Evolutionary conservation across 2,797 vertebrate species (phyloP).

Genomic region (Trematomus bernacchii): DNA sequence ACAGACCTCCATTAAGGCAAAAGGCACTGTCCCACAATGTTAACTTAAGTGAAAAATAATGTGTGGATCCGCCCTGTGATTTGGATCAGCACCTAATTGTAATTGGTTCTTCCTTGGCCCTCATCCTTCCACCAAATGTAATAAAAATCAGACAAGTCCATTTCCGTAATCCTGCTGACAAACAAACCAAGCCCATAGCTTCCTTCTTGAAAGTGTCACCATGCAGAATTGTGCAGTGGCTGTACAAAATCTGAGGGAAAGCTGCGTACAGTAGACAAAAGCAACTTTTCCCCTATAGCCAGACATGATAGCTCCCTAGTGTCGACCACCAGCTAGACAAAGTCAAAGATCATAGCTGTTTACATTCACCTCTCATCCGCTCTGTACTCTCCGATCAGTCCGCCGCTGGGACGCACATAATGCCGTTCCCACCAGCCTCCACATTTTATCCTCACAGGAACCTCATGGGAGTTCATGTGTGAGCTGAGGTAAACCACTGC

Average conservation of each 20-base stretch:
- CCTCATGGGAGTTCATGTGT: slow-evolving; percentile 69
- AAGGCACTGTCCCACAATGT: too few relatives aligned
- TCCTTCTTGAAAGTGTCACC: background rate
- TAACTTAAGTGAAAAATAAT: too few relatives aligned
- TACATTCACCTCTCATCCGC: slow-evolving; percentile 81
- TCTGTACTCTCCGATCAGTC: slow-evolving; percentile 60
- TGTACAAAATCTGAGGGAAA: slow-evolving; percentile 12
- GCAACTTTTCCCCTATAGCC: slow-evolving; percentile 58
- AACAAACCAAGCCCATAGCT: too few relatives aligned
- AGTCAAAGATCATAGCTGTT: slow-evolving; percentile 82
- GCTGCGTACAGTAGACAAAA: slow-evolving; percentile 6
- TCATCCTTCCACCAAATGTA: too few relatives aligned
- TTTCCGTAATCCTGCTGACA: too few relatives aligned
- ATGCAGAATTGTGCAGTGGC: background rate
- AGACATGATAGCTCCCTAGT: slow-evolving; percentile 53
- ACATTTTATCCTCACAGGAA: slow-evolving; percentile 57
- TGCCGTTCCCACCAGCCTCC: slow-evolving; percentile 69
- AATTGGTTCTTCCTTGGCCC: too few relatives aligned
- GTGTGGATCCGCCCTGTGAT: too few relatives aligned
- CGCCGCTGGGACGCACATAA: slow-evolving; percentile 56
- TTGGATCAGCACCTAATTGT: too few relatives aligned
- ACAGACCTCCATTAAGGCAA: too few relatives aligned
- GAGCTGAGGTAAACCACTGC: slow-evolving; percentile 80
- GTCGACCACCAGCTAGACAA: slow-evolving; percentile 75
- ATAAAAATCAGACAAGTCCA: too few relatives aligned